A percentile compares a stretch with the other conserved stretches of the same genome.
Conservation (phyloP, 2,113 vertebrate species). For the Hyperoodon ampullatus region DNA sequence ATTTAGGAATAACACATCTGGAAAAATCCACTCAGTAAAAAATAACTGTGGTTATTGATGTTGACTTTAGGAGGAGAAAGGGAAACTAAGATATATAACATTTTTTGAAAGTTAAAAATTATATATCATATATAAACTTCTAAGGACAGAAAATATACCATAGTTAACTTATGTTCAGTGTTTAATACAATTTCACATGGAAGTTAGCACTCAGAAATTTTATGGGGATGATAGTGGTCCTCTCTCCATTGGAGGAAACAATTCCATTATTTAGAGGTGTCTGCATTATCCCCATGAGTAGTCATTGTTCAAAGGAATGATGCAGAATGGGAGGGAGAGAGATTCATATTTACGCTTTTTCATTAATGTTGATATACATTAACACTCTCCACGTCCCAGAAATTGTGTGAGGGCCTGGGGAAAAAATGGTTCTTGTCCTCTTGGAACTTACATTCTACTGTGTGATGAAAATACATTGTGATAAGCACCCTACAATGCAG, state of each 20-base stretch:
- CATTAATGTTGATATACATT: background rate
- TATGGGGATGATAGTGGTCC: background rate
- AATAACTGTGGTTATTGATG: background rate
- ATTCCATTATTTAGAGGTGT: background rate
- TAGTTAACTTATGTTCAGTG: background rate
- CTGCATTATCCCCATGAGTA: background rate
- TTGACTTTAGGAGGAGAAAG: background rate
- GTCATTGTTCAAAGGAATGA: background rate
- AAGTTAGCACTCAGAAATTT: background rate
- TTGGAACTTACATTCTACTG: too few relatives aligned
- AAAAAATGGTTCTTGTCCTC: too few relatives aligned
- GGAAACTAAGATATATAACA: background rate
- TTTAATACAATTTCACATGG: background rate
- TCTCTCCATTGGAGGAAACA: background rate
- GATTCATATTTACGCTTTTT: background rate
- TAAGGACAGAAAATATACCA: background rate
- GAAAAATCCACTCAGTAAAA: background rate
- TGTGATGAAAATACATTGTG: background rate
- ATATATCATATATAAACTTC: background rate
- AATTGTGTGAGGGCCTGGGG: background rate
- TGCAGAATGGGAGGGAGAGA: background rate
- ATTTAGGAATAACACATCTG: background rate
- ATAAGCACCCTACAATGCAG: background rate
- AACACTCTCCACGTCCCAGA: background rate
- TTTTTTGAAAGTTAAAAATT: background rate